A percentile compares a stretch with the other conserved stretches of the same genome.
These are phyloP conservation scores for Caenorhabditis uteleia DNA, from an alignment of 2,888 invertebrate genomes.

Conservation along the genomic window DNA sequence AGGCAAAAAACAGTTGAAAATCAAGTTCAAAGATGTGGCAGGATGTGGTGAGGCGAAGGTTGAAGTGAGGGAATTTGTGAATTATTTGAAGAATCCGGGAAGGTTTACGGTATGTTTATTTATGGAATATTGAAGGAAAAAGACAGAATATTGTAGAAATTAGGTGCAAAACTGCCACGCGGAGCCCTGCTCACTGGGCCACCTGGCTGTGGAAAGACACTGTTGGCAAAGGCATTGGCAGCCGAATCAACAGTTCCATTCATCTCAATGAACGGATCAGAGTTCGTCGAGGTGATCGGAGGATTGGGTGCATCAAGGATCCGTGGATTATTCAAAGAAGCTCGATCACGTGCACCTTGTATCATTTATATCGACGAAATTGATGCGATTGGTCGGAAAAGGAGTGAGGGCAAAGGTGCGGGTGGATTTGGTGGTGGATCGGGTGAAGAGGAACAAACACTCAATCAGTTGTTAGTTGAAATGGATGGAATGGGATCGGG, in stretches of 20 bases:
- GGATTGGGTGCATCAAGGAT: constrained; percentile 93
- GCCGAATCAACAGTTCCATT: constrained; percentile 96
- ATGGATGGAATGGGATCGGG: constrained; percentile 95
- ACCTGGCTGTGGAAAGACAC: constrained; percentile 95
- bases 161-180: constrained; percentile 79
- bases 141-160: constrained; percentile 62
- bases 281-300: constrained; percentile 98
- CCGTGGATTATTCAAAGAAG: constrained; percentile 91
- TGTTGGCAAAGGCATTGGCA: constrained; percentile 90
- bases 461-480: constrained; percentile 95
- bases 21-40: constrained; percentile 82
- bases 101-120: constrained; percentile 83
- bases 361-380: constrained; percentile 99
- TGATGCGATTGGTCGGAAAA: constrained; percentile 84
- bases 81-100: constrained; percentile 90
- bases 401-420: constrained; percentile 54
- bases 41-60: constrained; percentile 91
- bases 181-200: constrained; percentile 92
- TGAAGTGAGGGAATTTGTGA: constrained; percentile 97
- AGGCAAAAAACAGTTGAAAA: constrained; percentile 59
- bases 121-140: no score
- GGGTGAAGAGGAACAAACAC: constrained; percentile 91
- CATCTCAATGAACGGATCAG: constrained; percentile 96
- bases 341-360: constrained; percentile 86
- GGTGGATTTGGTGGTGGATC: constrained; percentile 41